Evolutionary conservation across 2,888 invertebrate species (phyloP).

Genomic region (Agapostemon virescens): DNA sequence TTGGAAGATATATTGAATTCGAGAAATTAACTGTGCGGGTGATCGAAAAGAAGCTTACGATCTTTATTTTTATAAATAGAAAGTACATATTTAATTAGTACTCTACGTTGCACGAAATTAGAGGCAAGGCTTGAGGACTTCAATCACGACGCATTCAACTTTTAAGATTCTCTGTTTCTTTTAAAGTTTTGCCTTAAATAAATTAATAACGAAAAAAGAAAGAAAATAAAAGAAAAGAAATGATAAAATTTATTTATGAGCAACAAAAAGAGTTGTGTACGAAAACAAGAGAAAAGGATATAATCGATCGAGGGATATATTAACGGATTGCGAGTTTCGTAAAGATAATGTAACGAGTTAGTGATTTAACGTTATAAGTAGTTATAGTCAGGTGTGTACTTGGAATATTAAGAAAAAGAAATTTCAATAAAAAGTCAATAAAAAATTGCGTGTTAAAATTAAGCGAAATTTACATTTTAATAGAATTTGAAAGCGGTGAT

Average conservation of each 20-base stretch:
- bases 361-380: slow-evolving; percentile 11
- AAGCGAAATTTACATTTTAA: slow-evolving; percentile 14
- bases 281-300: background rate
- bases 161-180: background rate
- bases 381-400: background rate
- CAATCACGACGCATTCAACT: background rate
- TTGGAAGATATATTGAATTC: background rate
- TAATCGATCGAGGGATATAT: background rate
- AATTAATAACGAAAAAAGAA: background rate
- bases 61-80: slow-evolving; percentile 15
- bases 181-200: background rate
- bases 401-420: slow-evolving; percentile 3
- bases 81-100: background rate
- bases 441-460: slow-evolving; percentile 19
- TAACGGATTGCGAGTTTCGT: background rate
- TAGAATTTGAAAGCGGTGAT: background rate
- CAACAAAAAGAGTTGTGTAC: background rate
- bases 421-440: background rate
- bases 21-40: background rate
- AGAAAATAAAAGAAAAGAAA: background rate
- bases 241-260: background rate
- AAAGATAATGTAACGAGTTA: slow-evolving; percentile 7
- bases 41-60: background rate
- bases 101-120: slow-evolving; percentile 3
- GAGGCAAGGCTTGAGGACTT: background rate